A percentile compares a stretch with the other conserved stretches of the same genome.
Conservation (phyloP, 92 coral and sea anemone species). For the Umimayanthus chanpuru region DNA sequence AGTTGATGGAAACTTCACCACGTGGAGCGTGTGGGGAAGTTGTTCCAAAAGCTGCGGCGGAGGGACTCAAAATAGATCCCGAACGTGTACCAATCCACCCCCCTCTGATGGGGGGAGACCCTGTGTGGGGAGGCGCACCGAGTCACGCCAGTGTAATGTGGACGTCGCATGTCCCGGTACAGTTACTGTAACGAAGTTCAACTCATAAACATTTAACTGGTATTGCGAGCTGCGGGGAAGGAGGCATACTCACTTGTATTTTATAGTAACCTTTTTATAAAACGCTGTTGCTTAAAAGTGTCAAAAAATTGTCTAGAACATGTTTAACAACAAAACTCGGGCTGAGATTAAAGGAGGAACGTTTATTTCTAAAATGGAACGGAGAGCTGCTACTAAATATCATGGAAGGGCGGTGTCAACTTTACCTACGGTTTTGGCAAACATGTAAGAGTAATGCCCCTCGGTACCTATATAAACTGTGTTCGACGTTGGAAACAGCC, state of each 20-base stretch:
- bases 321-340: too few species aligned
- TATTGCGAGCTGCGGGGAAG: background rate
- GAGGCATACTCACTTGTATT: background rate
- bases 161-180: background rate
- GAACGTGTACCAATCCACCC: conserved; percentile 28
- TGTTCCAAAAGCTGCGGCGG: conserved; percentile 25
- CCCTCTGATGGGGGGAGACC: conserved; percentile 14
- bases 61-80: conserved; percentile 13
- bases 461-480: too few species aligned
- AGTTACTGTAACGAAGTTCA: background rate
- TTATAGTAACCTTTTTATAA: too few species aligned
- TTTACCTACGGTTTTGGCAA: too few species aligned
- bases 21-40: background rate
- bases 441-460: too few species aligned
- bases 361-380: too few species aligned
- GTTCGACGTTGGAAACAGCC: too few species aligned
- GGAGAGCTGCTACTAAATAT: too few species aligned
- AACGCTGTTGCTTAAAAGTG: too few species aligned
- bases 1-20: conserved; percentile 11
- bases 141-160: conserved; percentile 9
- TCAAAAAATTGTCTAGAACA: too few species aligned
- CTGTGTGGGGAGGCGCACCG: background rate
- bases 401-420: too few species aligned
- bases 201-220: background rate
- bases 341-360: too few species aligned